phyloP scores from a whole-genome alignment of 2,888 invertebrate species.

The Tinea pellionella region DNA sequence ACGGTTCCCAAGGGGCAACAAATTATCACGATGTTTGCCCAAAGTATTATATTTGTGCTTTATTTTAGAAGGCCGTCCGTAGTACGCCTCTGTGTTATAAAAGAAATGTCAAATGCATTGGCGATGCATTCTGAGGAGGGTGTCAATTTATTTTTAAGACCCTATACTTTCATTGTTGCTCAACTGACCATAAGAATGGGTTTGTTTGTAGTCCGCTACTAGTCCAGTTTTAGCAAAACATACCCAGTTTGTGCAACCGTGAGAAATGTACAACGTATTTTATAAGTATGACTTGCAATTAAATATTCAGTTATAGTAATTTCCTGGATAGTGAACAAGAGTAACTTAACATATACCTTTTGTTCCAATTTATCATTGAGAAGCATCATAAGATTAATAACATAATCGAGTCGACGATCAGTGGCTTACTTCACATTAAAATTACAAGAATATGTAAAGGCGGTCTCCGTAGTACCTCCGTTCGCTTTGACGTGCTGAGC shows the following conservation, averaged over 20 bases:
- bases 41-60: constrained; percentile 30
- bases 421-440: constrained; percentile 25
- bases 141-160: constrained; percentile 48
- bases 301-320: constrained; percentile 3
- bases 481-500: constrained; percentile 1
- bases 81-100: constrained; percentile 51
- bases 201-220: constrained; percentile 46
- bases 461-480: constrained; percentile 18
- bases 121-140: constrained; percentile 45
- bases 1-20: constrained; percentile 50
- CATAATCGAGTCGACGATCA: constrained; percentile 49
- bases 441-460: constrained; percentile 39
- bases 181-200: constrained; percentile 57
- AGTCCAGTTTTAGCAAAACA: constrained; percentile 41
- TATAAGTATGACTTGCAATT: constrained; percentile 7
- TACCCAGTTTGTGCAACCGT: constrained; percentile 32
- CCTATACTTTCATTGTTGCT: constrained; percentile 56
- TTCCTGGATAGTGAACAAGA: neutral
- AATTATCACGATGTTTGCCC: constrained; percentile 58
- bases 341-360: neutral
- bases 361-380: constrained; percentile 4
- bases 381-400: constrained; percentile 14
- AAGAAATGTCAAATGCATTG: constrained; percentile 44
- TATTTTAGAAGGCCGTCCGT: constrained; percentile 38
- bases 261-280: constrained; percentile 34